A percentile compares a stretch with the other conserved stretches of the same genome.
Evolutionary conservation across 2,888 invertebrate genomes (phyloP).

Genomic region (Papilio elwesi): DNA sequence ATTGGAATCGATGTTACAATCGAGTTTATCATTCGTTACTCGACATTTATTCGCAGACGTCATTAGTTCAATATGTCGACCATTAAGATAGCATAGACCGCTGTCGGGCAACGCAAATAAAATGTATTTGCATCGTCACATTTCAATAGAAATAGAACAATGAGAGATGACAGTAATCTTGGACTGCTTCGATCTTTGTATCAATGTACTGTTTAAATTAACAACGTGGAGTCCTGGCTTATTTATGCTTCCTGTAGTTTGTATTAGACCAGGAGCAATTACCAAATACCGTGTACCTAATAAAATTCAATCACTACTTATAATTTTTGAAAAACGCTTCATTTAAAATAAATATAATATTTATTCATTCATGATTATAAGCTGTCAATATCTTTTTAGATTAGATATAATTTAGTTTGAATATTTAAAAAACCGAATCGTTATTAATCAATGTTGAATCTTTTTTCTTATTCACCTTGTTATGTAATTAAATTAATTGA

Average conservation of each 20-base stretch:
- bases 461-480: background rate
- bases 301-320: too few relatives aligned
- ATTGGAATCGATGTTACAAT: background rate
- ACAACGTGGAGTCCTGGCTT: too few relatives aligned
- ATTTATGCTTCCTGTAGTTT: background rate
- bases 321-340: too few relatives aligned
- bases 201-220: background rate
- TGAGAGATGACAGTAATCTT: background rate
- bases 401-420: background rate
- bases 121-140: constrained; percentile 2
- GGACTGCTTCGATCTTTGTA: background rate
- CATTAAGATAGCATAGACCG: background rate
- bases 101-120: constrained; percentile 15
- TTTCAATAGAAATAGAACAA: constrained; percentile 19
- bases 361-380: background rate
- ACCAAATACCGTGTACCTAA: too few relatives aligned
- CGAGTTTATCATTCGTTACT: constrained; percentile 19
- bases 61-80: constrained; percentile 13
- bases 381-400: background rate
- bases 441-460: constrained; percentile 7
- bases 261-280: too few relatives aligned
- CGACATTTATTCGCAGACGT: constrained; percentile 6
- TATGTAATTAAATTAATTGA: constrained; percentile 12
- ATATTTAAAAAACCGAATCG: background rate
- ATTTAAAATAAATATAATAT: background rate